These are phyloP conservation scores for Xestia c-nigrum DNA, from an alignment of 2,888 invertebrate species.

Conservation along the genomic window DNA sequence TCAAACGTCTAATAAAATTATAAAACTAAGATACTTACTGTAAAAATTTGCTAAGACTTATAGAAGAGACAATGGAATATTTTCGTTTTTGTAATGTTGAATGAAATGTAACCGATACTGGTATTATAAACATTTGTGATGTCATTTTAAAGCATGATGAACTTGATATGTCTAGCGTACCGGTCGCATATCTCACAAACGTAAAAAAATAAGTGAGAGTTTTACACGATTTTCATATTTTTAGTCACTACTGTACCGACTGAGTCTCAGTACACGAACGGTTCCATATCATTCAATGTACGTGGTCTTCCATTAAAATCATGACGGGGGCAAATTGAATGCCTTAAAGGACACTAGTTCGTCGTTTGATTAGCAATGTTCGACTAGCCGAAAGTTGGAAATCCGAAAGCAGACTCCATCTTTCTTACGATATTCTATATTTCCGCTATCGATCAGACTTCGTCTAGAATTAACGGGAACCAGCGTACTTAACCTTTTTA, in stretches of 20 bases:
- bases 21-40: constrained; percentile 23
- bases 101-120: constrained; percentile 19
- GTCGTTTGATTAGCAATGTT: neutral
- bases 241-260: constrained; percentile 20
- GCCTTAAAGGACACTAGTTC: neutral
- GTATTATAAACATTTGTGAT: constrained; percentile 21
- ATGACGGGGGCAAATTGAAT: neutral
- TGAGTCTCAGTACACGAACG: constrained; percentile 15
- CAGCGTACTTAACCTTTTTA: neutral
- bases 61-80: constrained; percentile 30
- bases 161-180: constrained; percentile 44
- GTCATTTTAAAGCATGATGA: constrained; percentile 1
- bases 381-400: neutral
- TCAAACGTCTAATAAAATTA: constrained; percentile 14
- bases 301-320: constrained; percentile 8
- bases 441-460: constrained; percentile 7
- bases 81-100: constrained; percentile 8
- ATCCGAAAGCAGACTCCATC: neutral
- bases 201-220: neutral
- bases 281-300: constrained; percentile 24
- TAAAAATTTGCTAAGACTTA: constrained; percentile 34
- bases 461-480: constrained; percentile 12
- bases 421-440: neutral
- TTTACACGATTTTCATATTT: constrained; percentile 3
- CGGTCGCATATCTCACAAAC: constrained; percentile 13